Evolutionary conservation across 2,888 invertebrate genomes (phyloP).

Genomic region (Thymelicus acteon): DNA sequence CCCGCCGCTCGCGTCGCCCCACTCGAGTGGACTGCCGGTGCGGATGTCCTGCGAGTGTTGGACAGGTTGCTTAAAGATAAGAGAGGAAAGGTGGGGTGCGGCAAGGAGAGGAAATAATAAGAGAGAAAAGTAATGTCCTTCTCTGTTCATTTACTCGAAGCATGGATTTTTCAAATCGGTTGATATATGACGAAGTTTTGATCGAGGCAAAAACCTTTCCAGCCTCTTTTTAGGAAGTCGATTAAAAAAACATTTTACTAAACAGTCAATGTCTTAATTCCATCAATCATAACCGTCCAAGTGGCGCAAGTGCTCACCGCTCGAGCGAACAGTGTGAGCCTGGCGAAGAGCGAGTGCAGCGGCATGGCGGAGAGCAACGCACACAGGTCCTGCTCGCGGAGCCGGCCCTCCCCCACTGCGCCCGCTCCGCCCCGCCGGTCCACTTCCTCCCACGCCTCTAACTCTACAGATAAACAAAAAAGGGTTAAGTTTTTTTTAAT

Average conservation of each 20-base stretch:
- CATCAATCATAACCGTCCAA: no score
- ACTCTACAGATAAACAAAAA: constrained; percentile 41
- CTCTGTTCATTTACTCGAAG: no score
- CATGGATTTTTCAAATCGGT: no score
- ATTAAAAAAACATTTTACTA: no score
- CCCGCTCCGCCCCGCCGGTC: constrained; percentile 61
- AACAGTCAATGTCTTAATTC: not conserved
- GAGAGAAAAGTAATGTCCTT: no score
- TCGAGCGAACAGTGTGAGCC: constrained; percentile 58
- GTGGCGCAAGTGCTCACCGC: constrained; percentile 48
- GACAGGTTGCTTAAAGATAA: no score
- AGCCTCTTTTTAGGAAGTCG: no score
- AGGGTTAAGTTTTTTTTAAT: no score
- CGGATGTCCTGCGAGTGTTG: constrained; percentile 56
- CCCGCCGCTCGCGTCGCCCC: constrained; percentile 59
- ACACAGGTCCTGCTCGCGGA: constrained; percentile 70
- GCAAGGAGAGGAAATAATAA: no score
- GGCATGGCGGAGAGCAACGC: constrained; percentile 63
- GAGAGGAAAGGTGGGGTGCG: no score
- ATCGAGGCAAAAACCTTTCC: no score
- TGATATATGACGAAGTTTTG: no score
- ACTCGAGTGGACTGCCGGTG: constrained; percentile 47
- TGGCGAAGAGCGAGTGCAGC: constrained; percentile 59
- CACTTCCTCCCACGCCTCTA: constrained; percentile 72
- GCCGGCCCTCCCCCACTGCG: constrained; percentile 65